Base-by-base conservation (phyloP, 1,140 invertebrate genomes). In the Oreohelix idahoensis region DNA sequence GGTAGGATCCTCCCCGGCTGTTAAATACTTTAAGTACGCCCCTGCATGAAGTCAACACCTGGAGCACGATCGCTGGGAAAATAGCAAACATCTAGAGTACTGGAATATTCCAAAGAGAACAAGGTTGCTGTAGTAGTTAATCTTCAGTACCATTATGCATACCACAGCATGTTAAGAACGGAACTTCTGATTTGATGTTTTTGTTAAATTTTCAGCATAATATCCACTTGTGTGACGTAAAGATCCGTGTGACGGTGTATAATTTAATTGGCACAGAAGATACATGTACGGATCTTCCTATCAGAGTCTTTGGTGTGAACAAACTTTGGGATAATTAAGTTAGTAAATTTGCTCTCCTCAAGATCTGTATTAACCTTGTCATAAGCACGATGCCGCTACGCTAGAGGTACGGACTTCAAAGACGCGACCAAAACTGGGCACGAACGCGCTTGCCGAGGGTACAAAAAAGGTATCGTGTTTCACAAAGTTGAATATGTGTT, bases 271-370 rank as follows among this genome's bases (percentile, higher is more conserved):
- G 23, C 23, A 58, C 51, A 23, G 15, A 15, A 23, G 26, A 58
- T 58, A 23, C 51, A 58, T 58, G 63, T 2, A 5, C 23, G 29
- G 2, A 13, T 5, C 29, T 35, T 66, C 29, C n/a, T 35, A 35
- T 35, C 29, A 4, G 1, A 11, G 29, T 29, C 53, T 29, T 29
- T 66, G 63, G 29, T 32, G 63, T 66, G 63, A 66, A n/a, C 29
- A 66, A 66, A 66, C 63, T 2, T 17, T n/a, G 17, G 63, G 63
- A 66, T 66, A 66, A 66, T 66, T 66, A 66, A 66, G 63, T 66
- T 66, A 32, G 63, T 66, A 66, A 66, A 66, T 66, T 66, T 66
- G 63, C 32, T 66, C 63, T 66, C 1, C 20, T 29, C 20, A 17
- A 29, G 32, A 66, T 66, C 63, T 66, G n/a, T 66, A 66, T 66